Conservation (phyloP, 1,140 invertebrate genomes). For the Mizuhopecten yessoensis region DNA sequence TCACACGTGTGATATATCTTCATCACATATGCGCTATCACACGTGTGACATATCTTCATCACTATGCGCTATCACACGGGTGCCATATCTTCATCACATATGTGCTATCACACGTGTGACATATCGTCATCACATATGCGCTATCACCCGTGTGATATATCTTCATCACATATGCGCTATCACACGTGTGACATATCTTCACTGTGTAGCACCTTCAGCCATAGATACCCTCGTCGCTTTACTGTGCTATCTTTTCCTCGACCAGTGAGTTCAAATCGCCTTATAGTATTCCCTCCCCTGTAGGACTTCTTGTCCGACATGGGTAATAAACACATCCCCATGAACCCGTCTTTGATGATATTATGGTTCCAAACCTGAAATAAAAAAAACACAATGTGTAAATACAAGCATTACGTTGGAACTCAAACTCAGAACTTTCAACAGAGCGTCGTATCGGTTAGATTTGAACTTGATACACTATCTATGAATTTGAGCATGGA, state of each 20-base stretch:
- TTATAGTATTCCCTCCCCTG: slow-evolving; percentile 74
- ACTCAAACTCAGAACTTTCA: too few relatives aligned
- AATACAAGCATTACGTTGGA: too few relatives aligned
- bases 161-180: slow-evolving; percentile 55
- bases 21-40: slow-evolving; percentile 62
- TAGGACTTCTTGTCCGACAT: slow-evolving; percentile 74
- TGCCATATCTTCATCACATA: slow-evolving; percentile 68
- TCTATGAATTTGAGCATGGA: too few relatives aligned
- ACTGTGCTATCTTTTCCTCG: slow-evolving; percentile 65
- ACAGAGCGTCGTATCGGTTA: too few relatives aligned
- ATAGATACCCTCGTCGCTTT: slow-evolving; percentile 70
- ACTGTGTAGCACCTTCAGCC: slow-evolving; percentile 76
- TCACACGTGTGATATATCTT: slow-evolving; percentile 69
- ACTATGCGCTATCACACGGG: slow-evolving; percentile 65
- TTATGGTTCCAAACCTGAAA: slow-evolving; percentile 78
- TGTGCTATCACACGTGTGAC: slow-evolving; percentile 63
- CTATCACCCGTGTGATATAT: slow-evolving; percentile 68
- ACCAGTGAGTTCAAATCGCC: slow-evolving; percentile 69
- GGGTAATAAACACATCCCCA: slow-evolving; percentile 73
- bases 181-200: slow-evolving; percentile 69
- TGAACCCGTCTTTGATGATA: slow-evolving; percentile 71
- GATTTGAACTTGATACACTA: too few relatives aligned
- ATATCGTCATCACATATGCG: slow-evolving; percentile 70
- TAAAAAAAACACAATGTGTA: too few relatives aligned
- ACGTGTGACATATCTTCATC: slow-evolving; percentile 67